Evolutionary conservation across 2,888 invertebrate species (phyloP), one percentile per base, ranked within the genome.

Genomic region (Heliconius sara): DNA sequence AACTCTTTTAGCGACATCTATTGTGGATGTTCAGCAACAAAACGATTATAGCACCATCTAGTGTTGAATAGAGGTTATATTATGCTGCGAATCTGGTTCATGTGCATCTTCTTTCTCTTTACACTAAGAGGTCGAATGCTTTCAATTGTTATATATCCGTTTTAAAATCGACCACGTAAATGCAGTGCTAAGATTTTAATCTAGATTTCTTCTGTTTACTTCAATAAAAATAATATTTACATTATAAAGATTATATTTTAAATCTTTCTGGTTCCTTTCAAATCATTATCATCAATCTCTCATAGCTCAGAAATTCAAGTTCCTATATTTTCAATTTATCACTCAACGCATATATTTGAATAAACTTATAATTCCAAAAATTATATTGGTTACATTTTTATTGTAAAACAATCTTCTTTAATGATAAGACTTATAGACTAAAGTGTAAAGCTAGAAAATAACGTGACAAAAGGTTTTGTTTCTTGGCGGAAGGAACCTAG

Each of bases 1-100:
- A 80, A 78, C 30, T 30, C n/a, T 77, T 68, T 79, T 82, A 87
- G 87, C 87, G 91, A 85, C 92, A 91, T 86, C 90, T 89, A 79
- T 76, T 77, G 72, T 76, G 83, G 77, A 82, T 83, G 77, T 22
- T 82, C 82, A 65, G 76, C 34, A 57, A 43, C 25, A 60, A n/a
- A 65, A 19, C 10, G 2, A 10, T 10, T 6, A 65, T 3, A 85
- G 70, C 84, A 89, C 84, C 91, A 91, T 91, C 93, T 92, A 79
- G 84, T 78, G 85, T n/a, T 77, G 84, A 90, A 86, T 90, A 87
- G 91, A 76, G 5, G 90, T 65, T 12, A 22, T 27, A 52, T 13
- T 16, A 13, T 60, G 13, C n/a, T 47, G 25, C 34, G 39, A 60
- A 60, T 34, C 60, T n/a, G 9, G 13, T 22, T 22, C 52, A 10